Conservation (phyloP, 2,888 invertebrate species). For the Holacanthella duospinosa region DNA sequence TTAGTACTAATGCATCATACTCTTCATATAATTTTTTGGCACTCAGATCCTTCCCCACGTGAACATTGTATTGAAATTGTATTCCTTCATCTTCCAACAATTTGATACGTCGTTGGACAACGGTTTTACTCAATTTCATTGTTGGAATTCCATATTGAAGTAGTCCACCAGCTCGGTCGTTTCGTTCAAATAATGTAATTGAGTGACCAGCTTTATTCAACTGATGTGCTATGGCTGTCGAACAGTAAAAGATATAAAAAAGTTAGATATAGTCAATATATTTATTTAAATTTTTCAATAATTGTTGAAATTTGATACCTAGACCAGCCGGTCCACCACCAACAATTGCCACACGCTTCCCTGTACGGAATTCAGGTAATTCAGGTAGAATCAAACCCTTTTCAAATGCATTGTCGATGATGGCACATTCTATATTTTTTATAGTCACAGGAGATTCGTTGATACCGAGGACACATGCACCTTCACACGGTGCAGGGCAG, state of each 20-base stretch:
- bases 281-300: not conserved
- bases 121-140: conserved; percentile 93
- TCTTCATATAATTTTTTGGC: conserved; percentile 50
- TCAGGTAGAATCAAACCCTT: conserved; percentile 86
- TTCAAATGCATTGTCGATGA: conserved; percentile 96
- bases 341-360: conserved; percentile 74
- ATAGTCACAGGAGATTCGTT: conserved; percentile 95
- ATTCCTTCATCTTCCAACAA: conserved; percentile 83
- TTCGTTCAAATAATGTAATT: conserved; percentile 95
- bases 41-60: conserved; percentile 83
- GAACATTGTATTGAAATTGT: conserved; percentile 73
- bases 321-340: conserved; percentile 63
- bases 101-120: conserved; percentile 77
- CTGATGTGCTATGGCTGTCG: conserved; percentile 92
- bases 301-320: not conserved
- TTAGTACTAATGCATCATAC: conserved; percentile 76
- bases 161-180: conserved; percentile 88
- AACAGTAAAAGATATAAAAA: too few species aligned
- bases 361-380: conserved; percentile 55
- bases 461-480: conserved; percentile 91
- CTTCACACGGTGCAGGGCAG: conserved; percentile 96
- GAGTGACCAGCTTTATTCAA: conserved; percentile 90
- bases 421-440: conserved; percentile 97
- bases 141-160: conserved; percentile 97
- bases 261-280: not conserved